Evolutionary conservation across 1,140 invertebrate genomes (phyloP), one percentile per base, ranked within the genome.

Genomic region (Hesperophylax magnus): DNA sequence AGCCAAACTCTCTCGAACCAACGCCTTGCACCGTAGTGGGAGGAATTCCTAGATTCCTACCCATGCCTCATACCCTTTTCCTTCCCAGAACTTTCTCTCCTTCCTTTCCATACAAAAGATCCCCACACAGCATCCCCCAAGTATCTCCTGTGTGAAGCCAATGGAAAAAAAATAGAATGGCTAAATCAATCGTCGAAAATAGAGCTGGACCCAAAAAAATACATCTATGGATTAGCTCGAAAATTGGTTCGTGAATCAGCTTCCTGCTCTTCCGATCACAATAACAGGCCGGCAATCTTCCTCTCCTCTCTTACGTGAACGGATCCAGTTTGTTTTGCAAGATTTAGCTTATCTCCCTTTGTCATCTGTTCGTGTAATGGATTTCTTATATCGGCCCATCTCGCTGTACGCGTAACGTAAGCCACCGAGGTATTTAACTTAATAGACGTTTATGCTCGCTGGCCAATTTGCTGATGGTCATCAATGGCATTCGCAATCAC

Each of bases 361-460:
- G 80, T 69, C 74, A 81, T 81, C 80, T 78, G 47, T 47, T 24
- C 80, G 53, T 71, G 80, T 81, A 81, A 81, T 81, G 63, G 75
- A 71, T 81, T 77, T 71, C 80, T 56, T 39, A 34, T 81, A 81
- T 81, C 79, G 72, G 54, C 18, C n/a, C 56, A 80, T 74, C 60
- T 34, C 65, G 67, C 53, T 24, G 22, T 72, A 53, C 56, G 47
- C 69, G 69, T 72, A 53, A 54, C 69, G 69, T 72, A 53, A 54
- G 52, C 47, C 52, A 72, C 69, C 52, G 52, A 7, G 52, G 20
- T 22, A 53, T 53, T 72, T 53, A 56, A 54, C 15, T 72, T 52
- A 72, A 72, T 72, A 54, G 54, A 53, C 6, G 22, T 72, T 72
- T 20, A 54, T 24, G 18, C 22, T 22, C 20, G n/a, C 69, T 14